Base-by-base conservation (phyloP, 2,113 vertebrate species). In the Phylloscopus trochiloides region DNA sequence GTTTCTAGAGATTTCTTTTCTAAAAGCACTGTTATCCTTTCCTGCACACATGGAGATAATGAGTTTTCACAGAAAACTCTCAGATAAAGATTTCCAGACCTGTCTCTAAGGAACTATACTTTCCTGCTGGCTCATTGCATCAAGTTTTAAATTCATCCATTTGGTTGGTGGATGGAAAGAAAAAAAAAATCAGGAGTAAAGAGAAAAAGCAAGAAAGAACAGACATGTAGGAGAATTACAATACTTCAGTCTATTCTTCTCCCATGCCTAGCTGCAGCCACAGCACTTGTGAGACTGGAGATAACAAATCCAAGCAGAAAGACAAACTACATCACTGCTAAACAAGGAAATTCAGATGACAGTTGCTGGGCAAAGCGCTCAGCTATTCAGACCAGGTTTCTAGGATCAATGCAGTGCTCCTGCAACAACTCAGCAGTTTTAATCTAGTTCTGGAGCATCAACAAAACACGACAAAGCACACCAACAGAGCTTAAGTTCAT, bases 331-430 rank as follows among this genome's bases (percentile, higher is more conserved):
- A 2, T 24, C 58, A n/a, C n/a, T 32, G 15, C 82, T 68, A 28
- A 71, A 48, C 8, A 68, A 38, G 19, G 18, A 86, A 73, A 63
- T 28, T 36, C 5, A 7, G 28, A 31, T 1, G 1, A 15, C 2
- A 65, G 13, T 1, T 31, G 1, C 31, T 43, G 7, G 16, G 24
- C 8, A 38, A 66, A 3, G 2, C 2, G 15, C 24, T 81, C 2
- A 1, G 14, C 25, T 58, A 22, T 13, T 57, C 61, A 52, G 26
- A 57, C 10, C 28, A 54, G 6, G 7, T 55, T 88, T 73, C 54
- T 17, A 66, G 47, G 34, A 47, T 9, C 7, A 86, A 28, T 14
- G 13, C 12, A 45, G 22, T 3, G 6, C 43, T 78, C 47, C 43
- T 78, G 24, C 20, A 92, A 63, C 14, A 67, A 16, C 14, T 12